These are phyloP conservation scores for Botia kubotai DNA, from an alignment of 2,797 vertebrate species.

Conservation along the genomic window DNA sequence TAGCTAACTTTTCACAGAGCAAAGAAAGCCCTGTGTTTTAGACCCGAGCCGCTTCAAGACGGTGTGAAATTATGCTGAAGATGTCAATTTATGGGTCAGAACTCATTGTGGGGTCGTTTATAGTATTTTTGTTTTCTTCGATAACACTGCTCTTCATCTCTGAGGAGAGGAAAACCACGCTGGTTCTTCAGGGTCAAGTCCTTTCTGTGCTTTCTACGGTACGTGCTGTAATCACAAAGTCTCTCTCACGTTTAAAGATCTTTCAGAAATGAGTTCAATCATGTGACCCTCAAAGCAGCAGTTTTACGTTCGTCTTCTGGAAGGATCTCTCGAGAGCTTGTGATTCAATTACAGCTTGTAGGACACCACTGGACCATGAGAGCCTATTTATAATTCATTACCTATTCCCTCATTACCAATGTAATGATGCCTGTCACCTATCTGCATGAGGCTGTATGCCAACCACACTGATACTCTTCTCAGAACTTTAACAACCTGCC, in stretches of 20 bases:
- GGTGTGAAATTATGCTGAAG: not conserved
- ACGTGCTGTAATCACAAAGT: not conserved
- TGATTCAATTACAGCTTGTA: slow-evolving; percentile 51
- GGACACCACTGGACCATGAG: slow-evolving; percentile 43
- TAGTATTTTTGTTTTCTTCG: not conserved
- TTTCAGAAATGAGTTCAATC: not conserved
- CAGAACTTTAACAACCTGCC: slow-evolving; percentile 35
- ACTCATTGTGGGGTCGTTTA: not conserved
- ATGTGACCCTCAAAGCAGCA: not conserved
- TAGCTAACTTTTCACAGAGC: slow-evolving; percentile 19
- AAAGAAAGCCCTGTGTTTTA: slow-evolving; percentile 14
- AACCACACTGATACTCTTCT: slow-evolving; percentile 24
- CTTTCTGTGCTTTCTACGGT: not conserved
- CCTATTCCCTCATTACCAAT: slow-evolving; percentile 45
- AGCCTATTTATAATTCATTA: slow-evolving; percentile 51
- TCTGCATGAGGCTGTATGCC: slow-evolving; percentile 20
- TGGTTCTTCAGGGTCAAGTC: not conserved
- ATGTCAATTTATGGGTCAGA: not conserved
- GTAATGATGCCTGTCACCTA: slow-evolving; percentile 45
- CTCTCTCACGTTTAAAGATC: not conserved
- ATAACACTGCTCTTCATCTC: not conserved
- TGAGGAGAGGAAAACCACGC: not conserved
- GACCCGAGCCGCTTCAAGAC: slow-evolving; percentile 14
- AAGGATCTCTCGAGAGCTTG: slow-evolving; percentile 28
- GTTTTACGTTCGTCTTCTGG: slow-evolving; percentile 1